A percentile compares a stretch with the other conserved stretches of the same genome.
Evolutionary conservation across 2,888 invertebrate species (phyloP).

Genomic region (Rotaria socialis): DNA sequence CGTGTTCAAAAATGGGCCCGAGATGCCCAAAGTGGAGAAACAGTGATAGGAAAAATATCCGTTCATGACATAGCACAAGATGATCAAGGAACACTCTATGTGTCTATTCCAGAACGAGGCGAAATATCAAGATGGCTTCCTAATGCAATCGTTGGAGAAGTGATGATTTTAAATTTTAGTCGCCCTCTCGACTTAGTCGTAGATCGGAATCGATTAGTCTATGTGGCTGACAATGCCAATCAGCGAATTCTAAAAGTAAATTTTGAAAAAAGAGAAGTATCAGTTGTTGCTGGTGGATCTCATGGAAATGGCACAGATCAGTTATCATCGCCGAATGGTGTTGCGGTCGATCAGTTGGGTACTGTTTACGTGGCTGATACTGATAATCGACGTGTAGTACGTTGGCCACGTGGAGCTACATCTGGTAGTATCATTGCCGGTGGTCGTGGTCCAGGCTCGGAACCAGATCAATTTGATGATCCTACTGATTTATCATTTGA

Average conservation of each 20-base stretch:
- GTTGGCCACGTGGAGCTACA: slow-evolving; percentile 8
- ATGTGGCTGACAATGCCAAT: background rate
- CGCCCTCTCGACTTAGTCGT: background rate
- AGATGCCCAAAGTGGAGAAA: background rate
- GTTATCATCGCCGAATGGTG: background rate
- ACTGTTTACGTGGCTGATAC: slow-evolving; percentile 8
- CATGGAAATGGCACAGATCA: background rate
- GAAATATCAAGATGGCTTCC: background rate
- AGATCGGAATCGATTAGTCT: background rate
- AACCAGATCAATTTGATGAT: background rate
- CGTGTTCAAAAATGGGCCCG: background rate
- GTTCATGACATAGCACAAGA: background rate
- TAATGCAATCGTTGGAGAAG: background rate
- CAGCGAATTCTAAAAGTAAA: background rate
- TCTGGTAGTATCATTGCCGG: background rate
- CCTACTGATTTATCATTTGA: slow-evolving; percentile 13
- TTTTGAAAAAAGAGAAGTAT: background rate
- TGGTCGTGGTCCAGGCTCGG: background rate
- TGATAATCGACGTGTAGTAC: background rate
- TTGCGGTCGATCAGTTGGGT: background rate
- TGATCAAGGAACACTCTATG: background rate
- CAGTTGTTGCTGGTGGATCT: background rate
- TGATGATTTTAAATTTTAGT: background rate
- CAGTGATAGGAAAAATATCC: background rate
- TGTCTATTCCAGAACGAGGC: background rate